A percentile compares a stretch with the other conserved stretches of the same genome.
These are phyloP conservation scores for Synodontis membranacea DNA, from an alignment of 2,113 vertebrate genomes.

Conservation along the genomic window DNA sequence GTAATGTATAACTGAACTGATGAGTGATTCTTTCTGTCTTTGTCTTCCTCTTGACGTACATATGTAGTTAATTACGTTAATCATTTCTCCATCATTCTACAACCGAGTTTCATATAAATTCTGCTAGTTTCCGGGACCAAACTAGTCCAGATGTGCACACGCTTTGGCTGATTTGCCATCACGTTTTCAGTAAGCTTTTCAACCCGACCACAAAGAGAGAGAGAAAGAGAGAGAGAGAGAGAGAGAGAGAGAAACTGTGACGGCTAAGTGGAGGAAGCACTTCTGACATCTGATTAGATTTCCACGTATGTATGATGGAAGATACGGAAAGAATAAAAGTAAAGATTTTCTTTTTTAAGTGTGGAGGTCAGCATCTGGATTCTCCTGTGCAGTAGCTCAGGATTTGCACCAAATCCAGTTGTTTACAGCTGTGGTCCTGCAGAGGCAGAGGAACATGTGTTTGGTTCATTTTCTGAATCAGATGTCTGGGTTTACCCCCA, in stretches of 20 bases:
- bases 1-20: not conserved
- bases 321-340: not conserved
- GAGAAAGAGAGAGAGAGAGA: no score
- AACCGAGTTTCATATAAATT: not conserved
- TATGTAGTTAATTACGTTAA: not conserved
- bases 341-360: not conserved
- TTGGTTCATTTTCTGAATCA: not conserved
- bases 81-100: not conserved
- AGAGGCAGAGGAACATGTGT: not conserved
- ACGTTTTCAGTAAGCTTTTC: not conserved
- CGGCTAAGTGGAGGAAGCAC: not conserved
- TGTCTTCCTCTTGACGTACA: not conserved
- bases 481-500: not conserved
- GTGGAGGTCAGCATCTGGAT: not conserved
- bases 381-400: not conserved
- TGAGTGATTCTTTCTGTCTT: not conserved
- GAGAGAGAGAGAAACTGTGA: not conserved
- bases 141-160: not conserved
- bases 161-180: not conserved
- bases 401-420: not conserved
- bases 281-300: not conserved
- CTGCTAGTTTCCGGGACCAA: no score
- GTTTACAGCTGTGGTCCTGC: not conserved
- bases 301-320: not conserved
- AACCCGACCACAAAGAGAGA: not conserved